Percentiles rank a stretch among this genome's conserved stretches.
Evolutionary conservation across 2,113 vertebrate species (phyloP).

Genomic region (Parus major): DNA sequence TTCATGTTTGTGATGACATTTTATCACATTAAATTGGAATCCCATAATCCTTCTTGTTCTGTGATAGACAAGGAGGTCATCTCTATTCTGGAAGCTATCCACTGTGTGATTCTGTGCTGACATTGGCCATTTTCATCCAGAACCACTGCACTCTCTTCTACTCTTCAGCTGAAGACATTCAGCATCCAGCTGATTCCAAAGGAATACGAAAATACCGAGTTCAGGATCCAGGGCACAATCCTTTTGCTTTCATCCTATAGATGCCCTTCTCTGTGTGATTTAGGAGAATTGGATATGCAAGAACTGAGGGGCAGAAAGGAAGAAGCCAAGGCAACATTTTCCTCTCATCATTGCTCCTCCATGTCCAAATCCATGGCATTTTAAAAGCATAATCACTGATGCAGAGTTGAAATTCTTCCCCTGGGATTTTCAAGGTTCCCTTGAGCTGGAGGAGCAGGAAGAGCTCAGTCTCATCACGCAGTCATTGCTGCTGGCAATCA

Average conservation of each 20-base stretch:
- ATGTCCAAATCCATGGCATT: background rate
- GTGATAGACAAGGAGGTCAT: background rate
- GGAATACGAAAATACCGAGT: background rate
- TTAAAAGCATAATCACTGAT: background rate
- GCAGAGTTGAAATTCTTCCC: background rate
- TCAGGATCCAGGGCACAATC: background rate
- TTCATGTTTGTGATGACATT: conserved; percentile 33
- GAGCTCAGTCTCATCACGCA: fast-evolving
- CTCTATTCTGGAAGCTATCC: background rate
- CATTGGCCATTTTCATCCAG: background rate
- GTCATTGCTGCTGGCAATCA: background rate
- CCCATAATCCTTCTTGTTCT: background rate
- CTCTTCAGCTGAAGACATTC: background rate
- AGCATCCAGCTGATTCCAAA: background rate
- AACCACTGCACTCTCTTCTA: background rate
- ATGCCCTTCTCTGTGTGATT: background rate
- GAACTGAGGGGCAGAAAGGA: background rate
- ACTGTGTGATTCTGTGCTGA: background rate
- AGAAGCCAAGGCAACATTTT: background rate
- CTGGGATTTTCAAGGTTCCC: background rate
- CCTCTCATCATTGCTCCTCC: background rate
- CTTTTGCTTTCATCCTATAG: background rate
- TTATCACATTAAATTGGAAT: conserved; percentile 23
- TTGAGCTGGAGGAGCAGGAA: background rate
- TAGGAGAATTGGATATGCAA: background rate